These are phyloP conservation scores for Odontothrips loti DNA, from an alignment of 2,888 invertebrate species.

Conservation along the genomic window DNA sequence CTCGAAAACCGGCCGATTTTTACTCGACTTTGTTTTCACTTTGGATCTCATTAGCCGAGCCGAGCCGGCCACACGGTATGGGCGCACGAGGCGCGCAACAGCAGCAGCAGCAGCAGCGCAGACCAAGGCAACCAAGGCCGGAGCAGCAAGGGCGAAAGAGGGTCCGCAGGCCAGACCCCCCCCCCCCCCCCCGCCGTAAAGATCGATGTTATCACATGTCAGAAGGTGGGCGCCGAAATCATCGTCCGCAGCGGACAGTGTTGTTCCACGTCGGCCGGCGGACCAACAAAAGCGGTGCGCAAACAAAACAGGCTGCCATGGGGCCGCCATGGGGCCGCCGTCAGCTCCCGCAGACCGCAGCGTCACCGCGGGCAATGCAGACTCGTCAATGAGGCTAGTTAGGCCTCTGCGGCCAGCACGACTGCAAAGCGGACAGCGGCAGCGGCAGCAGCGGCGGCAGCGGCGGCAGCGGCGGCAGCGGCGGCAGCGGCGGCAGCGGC, in stretches of 20 bases:
- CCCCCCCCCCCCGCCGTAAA: not conserved
- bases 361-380: not conserved
- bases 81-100: too few relatives aligned
- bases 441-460: too few relatives aligned
- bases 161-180: not conserved
- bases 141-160: too few relatives aligned
- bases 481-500: not conserved
- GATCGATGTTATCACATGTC: not conserved
- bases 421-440: too few relatives aligned
- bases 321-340: not conserved
- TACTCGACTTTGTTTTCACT: not conserved
- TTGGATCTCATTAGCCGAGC: too few relatives aligned
- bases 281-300: not conserved
- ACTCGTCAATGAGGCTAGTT: conserved; percentile 8
- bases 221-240: not conserved
- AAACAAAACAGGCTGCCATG: too few relatives aligned
- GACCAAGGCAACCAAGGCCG: too few relatives aligned
- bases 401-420: not conserved
- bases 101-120: too few relatives aligned
- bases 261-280: not conserved
- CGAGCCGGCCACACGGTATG: too few relatives aligned
- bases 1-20: not conserved
- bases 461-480: too few relatives aligned
- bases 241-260: not conserved
- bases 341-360: not conserved